Conservation (phyloP, 2,113 vertebrate species). For the Hippolais icterina region DNA sequence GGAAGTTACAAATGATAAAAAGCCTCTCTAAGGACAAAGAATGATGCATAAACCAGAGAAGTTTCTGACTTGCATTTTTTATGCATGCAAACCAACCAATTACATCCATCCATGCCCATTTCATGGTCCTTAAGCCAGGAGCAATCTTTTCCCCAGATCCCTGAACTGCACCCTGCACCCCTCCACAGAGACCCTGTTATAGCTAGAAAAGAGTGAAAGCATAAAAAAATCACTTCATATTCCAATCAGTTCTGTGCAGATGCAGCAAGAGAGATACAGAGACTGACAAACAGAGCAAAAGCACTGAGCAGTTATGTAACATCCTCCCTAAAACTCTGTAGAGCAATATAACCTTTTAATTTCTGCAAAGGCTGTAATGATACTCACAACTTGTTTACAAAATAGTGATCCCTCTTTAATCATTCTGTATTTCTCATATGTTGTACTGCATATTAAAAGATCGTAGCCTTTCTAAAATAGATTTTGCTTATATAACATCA, state of each 20-base stretch:
- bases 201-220: background rate
- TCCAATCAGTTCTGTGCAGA: background rate
- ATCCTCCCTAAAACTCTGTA: background rate
- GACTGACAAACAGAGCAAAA: background rate
- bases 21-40: background rate
- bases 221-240: background rate
- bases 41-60: background rate
- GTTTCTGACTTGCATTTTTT: background rate
- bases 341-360: background rate
- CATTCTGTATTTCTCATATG: background rate
- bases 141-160: background rate
- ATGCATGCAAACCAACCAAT: background rate
- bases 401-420: conserved; percentile 16
- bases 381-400: conserved; percentile 43
- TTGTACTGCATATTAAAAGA: background rate
- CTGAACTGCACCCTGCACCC: background rate
- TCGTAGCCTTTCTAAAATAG: background rate
- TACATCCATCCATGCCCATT: background rate
- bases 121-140: background rate
- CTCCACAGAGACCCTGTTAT: background rate
- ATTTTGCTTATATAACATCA: conserved; percentile 5
- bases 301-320: background rate
- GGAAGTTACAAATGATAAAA: background rate
- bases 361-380: background rate
- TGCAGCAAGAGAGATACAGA: background rate